Percentiles rank a stretch among this genome's conserved stretches.
Conservation (phyloP, 2,888 invertebrate species). For the Muscina levida region DNA sequence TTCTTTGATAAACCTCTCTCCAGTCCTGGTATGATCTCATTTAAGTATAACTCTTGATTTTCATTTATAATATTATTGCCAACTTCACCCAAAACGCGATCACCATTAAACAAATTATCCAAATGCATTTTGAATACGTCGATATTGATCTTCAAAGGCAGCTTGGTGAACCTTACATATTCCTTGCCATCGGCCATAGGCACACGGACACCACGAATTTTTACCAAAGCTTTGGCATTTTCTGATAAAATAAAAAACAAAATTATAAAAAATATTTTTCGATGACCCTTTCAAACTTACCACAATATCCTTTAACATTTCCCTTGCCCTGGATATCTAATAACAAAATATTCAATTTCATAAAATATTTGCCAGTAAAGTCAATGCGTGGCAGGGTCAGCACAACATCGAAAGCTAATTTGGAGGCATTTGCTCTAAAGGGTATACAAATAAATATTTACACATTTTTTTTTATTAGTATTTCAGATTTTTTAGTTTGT, state of each 20-base stretch:
- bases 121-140: conserved; percentile 76
- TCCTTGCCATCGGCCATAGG: conserved; percentile 72
- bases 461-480: neutral
- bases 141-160: conserved; percentile 76
- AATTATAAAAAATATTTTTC: neutral
- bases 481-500: neutral
- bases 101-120: conserved; percentile 78
- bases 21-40: conserved; percentile 78
- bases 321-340: conserved; percentile 78
- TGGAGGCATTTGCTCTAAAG: conserved; percentile 75
- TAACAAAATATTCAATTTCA: conserved; percentile 77
- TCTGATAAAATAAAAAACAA: conserved; percentile 68
- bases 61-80: conserved; percentile 79
- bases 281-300: conserved; percentile 67
- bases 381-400: conserved; percentile 77
- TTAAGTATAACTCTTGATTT: conserved; percentile 77
- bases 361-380: conserved; percentile 77
- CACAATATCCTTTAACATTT: conserved; percentile 76
- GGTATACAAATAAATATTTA: neutral
- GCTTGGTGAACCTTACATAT: conserved; percentile 76
- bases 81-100: conserved; percentile 77
- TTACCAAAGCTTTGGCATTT: conserved; percentile 77
- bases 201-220: conserved; percentile 76
- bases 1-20: conserved; percentile 78
- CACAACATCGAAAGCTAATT: conserved; percentile 77